phyloP scores from a whole-genome alignment of 1,140 invertebrate species.

The Caenorhabditis tropicalis region DNA sequence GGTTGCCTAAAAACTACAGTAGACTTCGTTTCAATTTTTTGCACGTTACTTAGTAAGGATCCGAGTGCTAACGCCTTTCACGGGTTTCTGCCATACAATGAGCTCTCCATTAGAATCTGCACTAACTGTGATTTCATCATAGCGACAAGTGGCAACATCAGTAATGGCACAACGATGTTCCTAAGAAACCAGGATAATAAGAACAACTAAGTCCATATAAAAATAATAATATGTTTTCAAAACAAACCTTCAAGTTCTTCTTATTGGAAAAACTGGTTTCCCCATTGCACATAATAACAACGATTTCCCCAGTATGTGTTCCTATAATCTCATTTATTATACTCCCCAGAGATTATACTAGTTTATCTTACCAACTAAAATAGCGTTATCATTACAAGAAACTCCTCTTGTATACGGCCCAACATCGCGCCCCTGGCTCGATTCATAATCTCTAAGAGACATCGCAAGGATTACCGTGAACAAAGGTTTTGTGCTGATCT shows the following conservation, averaged over 20 bases:
- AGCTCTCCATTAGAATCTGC: constrained; percentile 32
- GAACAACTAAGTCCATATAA: not conserved
- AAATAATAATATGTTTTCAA: not conserved
- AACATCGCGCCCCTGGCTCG: not conserved
- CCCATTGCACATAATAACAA: constrained; percentile 47
- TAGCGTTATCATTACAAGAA: constrained; percentile 36
- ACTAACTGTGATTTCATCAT: constrained; percentile 48
- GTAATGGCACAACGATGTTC: constrained; percentile 42
- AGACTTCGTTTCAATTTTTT: not conserved
- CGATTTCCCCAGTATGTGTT: constrained; percentile 42
- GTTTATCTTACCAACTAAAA: constrained; percentile 21
- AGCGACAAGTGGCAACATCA: constrained; percentile 52
- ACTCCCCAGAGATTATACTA: not conserved
- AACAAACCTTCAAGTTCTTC: constrained; percentile 37
- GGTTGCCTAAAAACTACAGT: constrained; percentile 22
- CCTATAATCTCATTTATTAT: not conserved
- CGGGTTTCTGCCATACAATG: constrained; percentile 48
- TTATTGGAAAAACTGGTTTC: constrained; percentile 12
- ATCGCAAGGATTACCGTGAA: not conserved
- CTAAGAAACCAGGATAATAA: not conserved
- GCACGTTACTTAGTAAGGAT: constrained; percentile 26
- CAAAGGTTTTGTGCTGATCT: not conserved
- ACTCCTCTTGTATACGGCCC: constrained; percentile 10
- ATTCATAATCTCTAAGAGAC: not conserved
- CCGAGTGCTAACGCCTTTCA: constrained; percentile 39